Base-by-base conservation (phyloP, 92 coral and sea anemone genomes). In the Porites divaricata region DNA sequence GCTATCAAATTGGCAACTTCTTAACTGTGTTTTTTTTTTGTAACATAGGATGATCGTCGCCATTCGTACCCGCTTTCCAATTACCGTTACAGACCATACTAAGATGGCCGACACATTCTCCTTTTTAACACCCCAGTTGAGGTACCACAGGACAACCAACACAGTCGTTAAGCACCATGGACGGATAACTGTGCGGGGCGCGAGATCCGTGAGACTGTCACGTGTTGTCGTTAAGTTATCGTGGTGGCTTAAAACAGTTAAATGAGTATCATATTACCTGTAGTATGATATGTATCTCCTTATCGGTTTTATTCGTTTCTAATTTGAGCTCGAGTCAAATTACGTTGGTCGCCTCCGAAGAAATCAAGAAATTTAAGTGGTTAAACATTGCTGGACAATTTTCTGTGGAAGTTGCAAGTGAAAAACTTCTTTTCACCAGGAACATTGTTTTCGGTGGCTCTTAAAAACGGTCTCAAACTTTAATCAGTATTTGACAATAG, bases 41-140 rank as follows among this genome's bases (percentile, higher is more conserved):
- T 16, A 7, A 24, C 69, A 15, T 69, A 90, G 94, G 91, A 92
- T 83, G 86, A 81, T 77, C 93, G 95, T 58, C 95, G 98, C 23
- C 95, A 87, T 41, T 91, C 96, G 9, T 93, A 95, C 75, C 96
- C 96, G 35, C 92, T 80, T 52, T 83, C 89, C 72, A 86, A 85
- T 68, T 62, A 92, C 89, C 93, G 89, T 72, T 92, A 92, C 91
- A 86, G 85, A 80, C 95, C 95, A 0, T 92, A 92, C 81, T 92
- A 81, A 80, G 67, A 12, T 35, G 17, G 8, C 26, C 0, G 28
- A 9, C 14, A 22, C 24, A 20, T 21, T 19, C 12, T 8, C 58
- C 41, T 17, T 20, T 23, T 2, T 35, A 41, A 51, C 70, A n/a
- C 15, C 14, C 58, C 57, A 70, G 23, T 17, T 58, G 12, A 48